phyloP scores from a whole-genome alignment of 2,113 vertebrate species.

The Xenopus laevis region DNA sequence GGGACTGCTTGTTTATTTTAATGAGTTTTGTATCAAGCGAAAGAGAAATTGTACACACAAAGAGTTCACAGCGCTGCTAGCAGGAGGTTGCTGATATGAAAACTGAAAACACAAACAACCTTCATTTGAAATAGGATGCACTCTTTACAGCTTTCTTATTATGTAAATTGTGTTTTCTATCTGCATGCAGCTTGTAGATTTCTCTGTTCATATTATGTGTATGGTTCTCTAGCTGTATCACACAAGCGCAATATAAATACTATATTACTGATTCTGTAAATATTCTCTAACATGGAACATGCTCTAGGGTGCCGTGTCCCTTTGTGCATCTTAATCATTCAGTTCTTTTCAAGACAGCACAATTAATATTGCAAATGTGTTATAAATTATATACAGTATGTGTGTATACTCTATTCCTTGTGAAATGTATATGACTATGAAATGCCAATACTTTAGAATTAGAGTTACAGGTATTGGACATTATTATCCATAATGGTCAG shows the following conservation, averaged over 20 bases:
- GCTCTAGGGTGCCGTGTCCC: neutral
- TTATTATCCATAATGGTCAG: no score
- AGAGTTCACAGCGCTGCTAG: constrained; percentile 9
- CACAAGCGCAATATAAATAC: neutral
- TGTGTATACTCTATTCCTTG: no score
- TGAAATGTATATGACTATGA: no score
- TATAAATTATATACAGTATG: no score
- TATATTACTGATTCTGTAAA: neutral
- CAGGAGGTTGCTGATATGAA: constrained; percentile 8
- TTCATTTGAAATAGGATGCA: constrained; percentile 11
- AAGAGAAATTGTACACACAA: neutral
- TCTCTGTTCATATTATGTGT: neutral
- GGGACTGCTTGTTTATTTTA: neutral
- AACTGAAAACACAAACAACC: neutral
- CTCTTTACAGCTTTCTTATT: constrained; percentile 2
- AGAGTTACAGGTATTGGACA: no score
- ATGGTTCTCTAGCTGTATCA: no score
- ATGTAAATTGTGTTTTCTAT: constrained; percentile 28
- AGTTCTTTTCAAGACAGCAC: no score
- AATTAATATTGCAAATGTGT: no score
- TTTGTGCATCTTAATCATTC: neutral
- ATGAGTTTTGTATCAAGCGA: neutral
- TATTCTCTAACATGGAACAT: neutral
- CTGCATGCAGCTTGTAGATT: constrained; percentile 2
- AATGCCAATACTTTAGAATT: no score